Base-by-base conservation (phyloP, 1,140 invertebrate genomes). In the Arctopsyche grandis region DNA sequence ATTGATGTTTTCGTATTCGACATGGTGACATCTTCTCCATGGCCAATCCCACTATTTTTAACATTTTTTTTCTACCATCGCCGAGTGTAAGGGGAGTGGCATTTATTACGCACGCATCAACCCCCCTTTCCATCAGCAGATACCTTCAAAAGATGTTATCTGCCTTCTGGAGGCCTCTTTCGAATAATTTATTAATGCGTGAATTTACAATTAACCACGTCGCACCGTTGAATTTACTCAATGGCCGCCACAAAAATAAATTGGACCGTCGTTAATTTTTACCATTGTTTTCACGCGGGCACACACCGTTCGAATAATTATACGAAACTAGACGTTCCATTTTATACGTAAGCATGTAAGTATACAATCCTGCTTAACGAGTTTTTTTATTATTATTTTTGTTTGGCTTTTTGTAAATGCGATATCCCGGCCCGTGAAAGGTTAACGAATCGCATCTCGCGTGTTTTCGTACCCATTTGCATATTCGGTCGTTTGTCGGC, bases 401-500 rank as follows among this genome's bases (percentile, higher is more conserved):
- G 7, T 38, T 38, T 38, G 29, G 7, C 29, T 38, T 38, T 38
- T 38, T 38, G 29, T 38, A 7, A 38, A 38, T 7, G 29, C 29
- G 29, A 38, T 38, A 38, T 38, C 29, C 29, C 29, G 48, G 48
- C 48, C 48, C 48, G 12, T 66, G 26, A 66, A 66, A 66, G 63
- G 63, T 66, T 66, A 66, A 66, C 63, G 63, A 66, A 66, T 14
- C 63, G 21, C 21, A 21, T 29, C 21, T 66, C 10, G 21, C 63
- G 24, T 22, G 63, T 66, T 66, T 66, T 66, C 24, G 21, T 60
- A 60, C 56, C 63, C 7, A 66, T 66, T 66, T 66, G 63, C 63
- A 66, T 66, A 66, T 29, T 66, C 12, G 24, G 24, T 24, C 63
- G 63, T 66, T 66, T 66, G 63, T 66, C 63, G 63, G 63, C 24